A percentile compares a stretch with the other conserved stretches of the same genome.
These are phyloP conservation scores for Xylophagus ater DNA, from an alignment of 2,888 invertebrate genomes.

Conservation along the genomic window DNA sequence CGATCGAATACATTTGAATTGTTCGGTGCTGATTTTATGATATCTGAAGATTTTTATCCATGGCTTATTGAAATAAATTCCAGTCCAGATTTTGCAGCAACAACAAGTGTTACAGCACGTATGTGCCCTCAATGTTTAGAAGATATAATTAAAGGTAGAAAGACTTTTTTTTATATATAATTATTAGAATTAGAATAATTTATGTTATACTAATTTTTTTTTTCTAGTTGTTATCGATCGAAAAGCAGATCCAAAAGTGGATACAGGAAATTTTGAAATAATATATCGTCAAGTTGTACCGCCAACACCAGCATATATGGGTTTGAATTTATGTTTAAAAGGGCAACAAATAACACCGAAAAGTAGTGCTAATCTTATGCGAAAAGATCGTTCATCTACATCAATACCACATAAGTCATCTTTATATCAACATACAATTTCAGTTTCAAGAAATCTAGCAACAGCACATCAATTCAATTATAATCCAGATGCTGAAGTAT, in stretches of 20 bases:
- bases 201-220: background rate
- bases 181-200: too few species aligned
- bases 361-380: slow-evolving; percentile 21
- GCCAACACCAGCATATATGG: slow-evolving; percentile 69
- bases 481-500: slow-evolving; percentile 1
- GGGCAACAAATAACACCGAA: slow-evolving; percentile 35
- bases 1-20: slow-evolving; percentile 76
- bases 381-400: slow-evolving; percentile 4
- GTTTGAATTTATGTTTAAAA: slow-evolving; percentile 40
- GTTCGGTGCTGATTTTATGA: slow-evolving; percentile 92
- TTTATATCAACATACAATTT: background rate
- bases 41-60: slow-evolving; percentile 74
- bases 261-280: slow-evolving; percentile 71
- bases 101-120: slow-evolving; percentile 77
- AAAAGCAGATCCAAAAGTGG: slow-evolving; percentile 56
- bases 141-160: slow-evolving; percentile 78
- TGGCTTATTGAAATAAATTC: slow-evolving; percentile 94
- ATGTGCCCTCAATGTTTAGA: slow-evolving; percentile 81
- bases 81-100: slow-evolving; percentile 83
- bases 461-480: slow-evolving; percentile 4
- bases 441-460: background rate
- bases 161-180: background rate
- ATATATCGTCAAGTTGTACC: slow-evolving; percentile 68
- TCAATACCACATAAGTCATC: background rate
- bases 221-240: slow-evolving; percentile 67